Conservation (phyloP, 2,888 invertebrate species). For the Mesorhabditis spiculigera region DNA sequence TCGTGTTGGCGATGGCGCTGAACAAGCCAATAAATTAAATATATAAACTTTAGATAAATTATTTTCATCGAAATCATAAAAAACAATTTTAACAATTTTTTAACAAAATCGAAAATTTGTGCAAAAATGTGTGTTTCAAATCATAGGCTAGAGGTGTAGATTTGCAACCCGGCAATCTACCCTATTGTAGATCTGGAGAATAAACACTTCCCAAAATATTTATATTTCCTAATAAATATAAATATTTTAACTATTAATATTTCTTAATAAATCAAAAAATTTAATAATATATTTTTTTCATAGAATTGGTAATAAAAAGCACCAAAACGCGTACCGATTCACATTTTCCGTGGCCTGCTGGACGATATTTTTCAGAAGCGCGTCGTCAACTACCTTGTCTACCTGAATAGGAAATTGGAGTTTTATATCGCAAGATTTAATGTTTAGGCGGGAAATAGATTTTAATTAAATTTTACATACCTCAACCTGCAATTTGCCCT, state of each 20-base stretch:
- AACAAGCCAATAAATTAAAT: background rate
- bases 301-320: too few species aligned
- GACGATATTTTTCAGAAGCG: constrained; percentile 40
- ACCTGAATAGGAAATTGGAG: constrained; percentile 14
- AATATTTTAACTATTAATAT: too few species aligned
- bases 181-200: too few species aligned
- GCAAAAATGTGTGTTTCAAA: background rate
- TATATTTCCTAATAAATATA: too few species aligned
- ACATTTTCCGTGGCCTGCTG: constrained; percentile 46
- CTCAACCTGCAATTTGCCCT: constrained; percentile 36
- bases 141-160: too few species aligned
- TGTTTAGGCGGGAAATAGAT: background rate
- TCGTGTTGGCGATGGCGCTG: constrained; percentile 30
- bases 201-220: background rate
- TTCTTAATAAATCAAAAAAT: too few species aligned
- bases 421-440: constrained; percentile 8
- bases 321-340: constrained; percentile 19
- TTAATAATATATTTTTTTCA: too few species aligned
- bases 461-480: constrained; percentile 11
- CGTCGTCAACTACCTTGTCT: constrained; percentile 32
- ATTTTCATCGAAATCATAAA: too few species aligned
- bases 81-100: too few species aligned
- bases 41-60: too few species aligned
- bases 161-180: too few species aligned
- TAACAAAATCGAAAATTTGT: background rate